A percentile compares a stretch with the other conserved stretches of the same genome.
phyloP scores from a whole-genome alignment of 2,113 vertebrate species.

The Castor canadensis region DNA sequence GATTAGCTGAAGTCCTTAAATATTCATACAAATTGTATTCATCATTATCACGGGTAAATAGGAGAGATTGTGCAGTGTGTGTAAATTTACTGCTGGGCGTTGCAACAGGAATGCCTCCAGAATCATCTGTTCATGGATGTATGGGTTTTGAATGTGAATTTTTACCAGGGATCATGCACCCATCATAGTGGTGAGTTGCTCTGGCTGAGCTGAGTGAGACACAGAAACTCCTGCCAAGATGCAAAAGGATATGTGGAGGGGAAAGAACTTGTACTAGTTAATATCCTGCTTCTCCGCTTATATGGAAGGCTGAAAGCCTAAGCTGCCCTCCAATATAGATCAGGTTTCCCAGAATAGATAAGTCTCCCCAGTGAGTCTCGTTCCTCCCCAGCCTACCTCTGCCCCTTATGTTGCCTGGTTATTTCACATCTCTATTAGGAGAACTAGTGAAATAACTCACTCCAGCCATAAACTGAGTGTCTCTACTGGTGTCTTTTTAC shows the following conservation, averaged over 20 bases:
- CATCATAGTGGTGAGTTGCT: not conserved
- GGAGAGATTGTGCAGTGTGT: not conserved
- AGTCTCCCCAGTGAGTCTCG: not conserved
- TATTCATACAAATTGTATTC: conserved; percentile 43
- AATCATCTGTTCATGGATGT: not conserved
- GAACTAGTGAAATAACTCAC: not conserved
- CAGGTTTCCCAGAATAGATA: not conserved
- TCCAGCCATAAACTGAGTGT: not conserved
- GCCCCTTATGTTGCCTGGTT: accelerated
- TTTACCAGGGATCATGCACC: not conserved
- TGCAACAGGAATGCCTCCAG: conserved; percentile 7
- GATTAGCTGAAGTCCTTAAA: conserved; percentile 65
- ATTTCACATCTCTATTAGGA: not conserved
- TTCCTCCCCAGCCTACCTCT: not conserved
- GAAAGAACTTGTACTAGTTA: not conserved
- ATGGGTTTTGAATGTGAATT: conserved; percentile 20
- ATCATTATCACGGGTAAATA: not conserved
- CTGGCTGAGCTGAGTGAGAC: not conserved
- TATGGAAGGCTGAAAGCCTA: not conserved
- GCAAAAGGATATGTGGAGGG: not conserved
- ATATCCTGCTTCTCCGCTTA: not conserved
- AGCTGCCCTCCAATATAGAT: not conserved
- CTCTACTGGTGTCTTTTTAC: not conserved
- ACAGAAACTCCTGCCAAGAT: not conserved
- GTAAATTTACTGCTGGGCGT: not conserved